Conservation (phyloP, 2,888 invertebrate genomes). For the Homarus gammarus region DNA sequence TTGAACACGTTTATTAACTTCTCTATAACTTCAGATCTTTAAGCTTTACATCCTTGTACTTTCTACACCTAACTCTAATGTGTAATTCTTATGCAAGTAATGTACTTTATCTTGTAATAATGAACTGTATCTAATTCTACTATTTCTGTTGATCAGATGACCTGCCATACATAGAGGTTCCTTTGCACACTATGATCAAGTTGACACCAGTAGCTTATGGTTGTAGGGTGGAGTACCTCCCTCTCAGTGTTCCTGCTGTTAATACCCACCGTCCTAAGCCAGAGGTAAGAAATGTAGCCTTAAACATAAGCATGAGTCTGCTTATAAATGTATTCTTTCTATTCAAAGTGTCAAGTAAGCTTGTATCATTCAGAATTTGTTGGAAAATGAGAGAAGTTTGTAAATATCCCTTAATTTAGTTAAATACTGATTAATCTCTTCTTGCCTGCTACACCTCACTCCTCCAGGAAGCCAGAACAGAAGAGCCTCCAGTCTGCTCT, state of each 20-base stretch:
- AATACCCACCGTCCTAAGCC: conserved; percentile 93
- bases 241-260: conserved; percentile 92
- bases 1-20: no score
- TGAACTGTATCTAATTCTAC: no score
- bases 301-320: not conserved
- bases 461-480: no score
- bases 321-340: not conserved
- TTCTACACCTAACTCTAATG: no score
- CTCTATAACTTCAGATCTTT: no score
- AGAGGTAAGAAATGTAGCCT: conserved; percentile 40
- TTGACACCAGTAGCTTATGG: conserved; percentile 93
- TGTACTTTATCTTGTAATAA: no score
- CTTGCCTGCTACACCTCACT: no score
- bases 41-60: no score
- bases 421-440: no score
- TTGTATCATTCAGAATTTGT: not conserved
- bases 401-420: not conserved
- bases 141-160: conserved; percentile 83
- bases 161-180: conserved; percentile 90
- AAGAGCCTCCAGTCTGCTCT: no score
- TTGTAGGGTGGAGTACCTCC: conserved; percentile 91
- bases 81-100: no score
- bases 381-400: not conserved
- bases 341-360: not conserved
- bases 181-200: conserved; percentile 93